These are phyloP conservation scores for Narcine bancroftii DNA, from an alignment of 2,113 vertebrate species.

Conservation along the genomic window DNA sequence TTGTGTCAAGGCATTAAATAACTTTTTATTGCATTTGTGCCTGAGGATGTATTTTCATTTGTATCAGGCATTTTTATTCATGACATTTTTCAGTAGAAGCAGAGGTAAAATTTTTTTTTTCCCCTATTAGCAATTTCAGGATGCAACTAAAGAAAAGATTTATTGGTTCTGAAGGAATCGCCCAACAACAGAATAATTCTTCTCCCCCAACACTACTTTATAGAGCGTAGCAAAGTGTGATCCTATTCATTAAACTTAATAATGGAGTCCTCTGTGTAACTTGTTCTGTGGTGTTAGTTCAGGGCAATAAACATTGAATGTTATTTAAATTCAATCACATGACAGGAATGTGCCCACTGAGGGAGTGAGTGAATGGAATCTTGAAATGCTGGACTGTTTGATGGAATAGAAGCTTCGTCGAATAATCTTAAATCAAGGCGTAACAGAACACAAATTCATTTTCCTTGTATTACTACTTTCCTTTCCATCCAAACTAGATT, in stretches of 20 bases:
- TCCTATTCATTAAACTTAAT: slow-evolving; percentile 30
- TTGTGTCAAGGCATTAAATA: neutral
- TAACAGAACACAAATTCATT: neutral
- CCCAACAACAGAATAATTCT: neutral
- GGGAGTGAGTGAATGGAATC: neutral
- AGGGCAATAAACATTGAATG: slow-evolving; percentile 10
- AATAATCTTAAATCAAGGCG: neutral
- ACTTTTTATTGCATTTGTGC: neutral
- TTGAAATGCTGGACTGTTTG: neutral
- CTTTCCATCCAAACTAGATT: neutral
- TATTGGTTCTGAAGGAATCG: slow-evolving; percentile 9
- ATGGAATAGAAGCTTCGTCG: neutral
- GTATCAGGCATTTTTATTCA: neutral
- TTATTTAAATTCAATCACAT: slow-evolving; percentile 27
- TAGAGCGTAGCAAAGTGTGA: neutral
- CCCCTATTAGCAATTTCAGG: neutral
- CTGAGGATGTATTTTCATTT: neutral
- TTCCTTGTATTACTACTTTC: neutral
- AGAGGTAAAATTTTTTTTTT: neutral
- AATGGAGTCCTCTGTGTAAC: slow-evolving; percentile 26
- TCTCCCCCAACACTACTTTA: neutral
- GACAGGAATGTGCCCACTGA: neutral
- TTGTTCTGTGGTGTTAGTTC: slow-evolving; percentile 6
- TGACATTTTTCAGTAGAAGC: neutral
- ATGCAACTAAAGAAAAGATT: neutral